Evolutionary conservation across 2,797 vertebrate genomes (phyloP), one percentile per base, ranked within the genome.

Genomic region (Melanotaenia pygmaea): DNA sequence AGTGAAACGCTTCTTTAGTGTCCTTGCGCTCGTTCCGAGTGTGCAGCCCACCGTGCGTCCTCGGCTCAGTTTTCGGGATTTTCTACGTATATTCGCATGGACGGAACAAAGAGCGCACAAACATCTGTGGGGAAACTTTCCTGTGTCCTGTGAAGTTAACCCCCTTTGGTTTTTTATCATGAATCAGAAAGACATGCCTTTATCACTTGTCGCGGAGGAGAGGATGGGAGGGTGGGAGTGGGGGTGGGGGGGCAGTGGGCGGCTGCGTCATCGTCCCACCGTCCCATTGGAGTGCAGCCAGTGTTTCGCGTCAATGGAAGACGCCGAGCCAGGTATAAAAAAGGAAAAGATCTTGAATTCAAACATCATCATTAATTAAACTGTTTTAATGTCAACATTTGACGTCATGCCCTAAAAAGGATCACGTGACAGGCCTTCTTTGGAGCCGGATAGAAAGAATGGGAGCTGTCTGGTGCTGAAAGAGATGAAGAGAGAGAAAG

Each of bases 161-260:
- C 91, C 91, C 87, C 94, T 93, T 93, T 86, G 92, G 95, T 96
- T 96, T 89, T 98, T 96, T 97, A 97, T 96, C 94, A 94, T 93
- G 92, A 90, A 93, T 84, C 92, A 91, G 90, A 89, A 90, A 94
- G 93, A 90, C 91, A 90, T 94, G 94, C 94, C 95, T 96, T 95
- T 94, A 95, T 88, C 88, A 91, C 91, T 93, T 91, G 95, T 94
- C 96, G 94, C 95, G 83, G 75, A 93, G 84, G 94, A 14, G 40
- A 38, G 57, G 62, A 14, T 30, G 64, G 40, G 14, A 9, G 62
- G 28, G 28, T 37, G 63, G 34, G 22, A 28, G 37, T 57, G 51
- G 14, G n/a, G 70, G 0, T 69, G n/a, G 82, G 43, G 6, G 51
- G 40, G 69, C 62, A 32, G 77, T 59, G 70, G 82, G 70, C 10